phyloP scores from a whole-genome alignment of 2,113 vertebrate species.

The Electrona antarctica region DNA sequence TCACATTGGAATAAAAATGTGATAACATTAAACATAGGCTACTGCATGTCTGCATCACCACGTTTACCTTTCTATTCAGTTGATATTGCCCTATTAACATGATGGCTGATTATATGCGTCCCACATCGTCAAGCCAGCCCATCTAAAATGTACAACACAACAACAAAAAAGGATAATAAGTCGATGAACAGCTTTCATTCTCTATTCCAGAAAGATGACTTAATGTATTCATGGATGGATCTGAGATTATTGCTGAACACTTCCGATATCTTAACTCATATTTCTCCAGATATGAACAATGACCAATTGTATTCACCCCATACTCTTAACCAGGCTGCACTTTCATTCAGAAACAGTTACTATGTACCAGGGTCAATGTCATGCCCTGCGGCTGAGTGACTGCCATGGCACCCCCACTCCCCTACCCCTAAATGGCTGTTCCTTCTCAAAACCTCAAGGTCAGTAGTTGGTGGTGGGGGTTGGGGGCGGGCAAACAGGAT shows the following conservation, averaged over 20 bases:
- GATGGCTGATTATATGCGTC: too few species aligned
- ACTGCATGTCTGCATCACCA: too few species aligned
- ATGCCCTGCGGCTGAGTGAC: conserved; percentile 62
- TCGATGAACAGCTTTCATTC: neutral
- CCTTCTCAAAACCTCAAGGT: conserved; percentile 67
- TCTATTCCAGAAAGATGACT: neutral
- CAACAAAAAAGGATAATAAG: neutral
- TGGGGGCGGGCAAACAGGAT: conserved; percentile 29
- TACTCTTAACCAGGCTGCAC: conserved; percentile 62
- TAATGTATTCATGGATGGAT: neutral
- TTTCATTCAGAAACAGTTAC: conserved; percentile 55
- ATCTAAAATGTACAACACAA: neutral
- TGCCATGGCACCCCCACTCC: conserved; percentile 33
- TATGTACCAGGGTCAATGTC: conserved; percentile 60
- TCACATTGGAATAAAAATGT: too few species aligned
- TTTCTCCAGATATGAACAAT: conserved; percentile 40
- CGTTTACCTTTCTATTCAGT: too few species aligned
- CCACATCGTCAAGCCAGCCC: neutral
- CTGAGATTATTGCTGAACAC: neutral
- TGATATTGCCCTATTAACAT: too few species aligned
- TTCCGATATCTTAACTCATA: conserved; percentile 34
- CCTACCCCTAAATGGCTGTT: conserved; percentile 50
- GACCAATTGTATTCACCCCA: conserved; percentile 21
- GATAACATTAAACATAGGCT: too few species aligned
- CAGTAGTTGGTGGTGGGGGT: conserved; percentile 52